Evolutionary conservation across 2,888 invertebrate genomes (phyloP), one percentile per base, ranked within the genome.

Genomic region (Watsonalla cultraria): DNA sequence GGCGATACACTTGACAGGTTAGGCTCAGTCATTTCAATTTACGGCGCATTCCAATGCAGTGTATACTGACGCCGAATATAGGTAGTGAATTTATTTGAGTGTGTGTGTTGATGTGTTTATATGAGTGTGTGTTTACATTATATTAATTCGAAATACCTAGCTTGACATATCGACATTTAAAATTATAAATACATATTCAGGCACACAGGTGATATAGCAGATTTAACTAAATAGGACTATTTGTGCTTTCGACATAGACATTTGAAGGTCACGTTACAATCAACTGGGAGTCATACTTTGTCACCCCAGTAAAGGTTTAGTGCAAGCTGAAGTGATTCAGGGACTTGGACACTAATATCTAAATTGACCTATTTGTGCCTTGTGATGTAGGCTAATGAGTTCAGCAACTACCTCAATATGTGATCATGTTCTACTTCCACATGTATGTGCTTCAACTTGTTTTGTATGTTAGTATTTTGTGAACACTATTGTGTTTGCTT

Each of bases 41-140:
- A 82, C 78, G 81, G 79, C 84, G 80, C 86, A 86, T 86, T 87
- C 84, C 72, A 75, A 82, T 84, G 84, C 80, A 78, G 81, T 84
- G 78, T 84, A 72, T 74, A 77, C 72, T 76, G 78, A 80, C 79
- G 76, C 77, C 80, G 78, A 76, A 72, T 62, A 74, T 51, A 24
- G 24, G 24, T 24, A 66, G 71, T 76, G 73, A 69, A 71, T 74
- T 73, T 75, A 63, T 76, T 68, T 71, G 66, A 72, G 59, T 71
- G 66, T 76, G 62, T 74, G 66, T 76, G 65, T 77, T 57, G 66
- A 69, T 79, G 56, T 76, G 68, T 75, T 64, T 70, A 61, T 59
- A 64, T 65, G 58, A 70, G 70, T 73, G 65, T 66, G 63, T 72
- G 67, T 68, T 11, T 42, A 11, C 11, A 42, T 5, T 42, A 11